phyloP scores from a whole-genome alignment of 2,113 vertebrate genomes.

The Prietella phreatophila region DNA sequence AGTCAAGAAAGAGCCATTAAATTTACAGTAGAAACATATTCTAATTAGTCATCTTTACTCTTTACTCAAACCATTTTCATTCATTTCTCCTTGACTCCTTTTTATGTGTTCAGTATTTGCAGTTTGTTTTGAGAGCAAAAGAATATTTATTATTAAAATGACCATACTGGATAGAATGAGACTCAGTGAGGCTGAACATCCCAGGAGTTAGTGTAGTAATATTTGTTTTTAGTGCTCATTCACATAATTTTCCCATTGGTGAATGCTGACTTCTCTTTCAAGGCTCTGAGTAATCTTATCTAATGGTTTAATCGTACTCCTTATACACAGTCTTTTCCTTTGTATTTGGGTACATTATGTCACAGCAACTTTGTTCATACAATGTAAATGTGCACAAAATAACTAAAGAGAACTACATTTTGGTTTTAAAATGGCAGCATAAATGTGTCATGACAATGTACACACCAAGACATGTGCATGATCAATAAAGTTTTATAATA shows the following conservation, averaged over 20 bases:
- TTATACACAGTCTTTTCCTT: neutral
- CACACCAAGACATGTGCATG: neutral
- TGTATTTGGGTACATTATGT: neutral
- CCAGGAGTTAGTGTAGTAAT: neutral
- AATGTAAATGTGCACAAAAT: neutral
- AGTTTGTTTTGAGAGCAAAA: conserved; percentile 7
- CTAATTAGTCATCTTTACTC: neutral
- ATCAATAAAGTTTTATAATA: neutral
- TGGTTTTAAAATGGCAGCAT: neutral
- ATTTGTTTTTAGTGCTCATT: neutral
- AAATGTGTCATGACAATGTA: neutral
- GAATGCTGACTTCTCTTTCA: neutral
- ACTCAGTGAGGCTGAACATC: conserved; percentile 16
- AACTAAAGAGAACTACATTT: neutral
- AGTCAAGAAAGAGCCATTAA: neutral
- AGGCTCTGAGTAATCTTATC: neutral
- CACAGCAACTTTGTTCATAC: neutral
- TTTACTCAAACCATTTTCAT: neutral
- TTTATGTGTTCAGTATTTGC: neutral
- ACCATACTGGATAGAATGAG: conserved; percentile 24
- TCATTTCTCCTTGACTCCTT: neutral
- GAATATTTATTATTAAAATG: conserved; percentile 29
- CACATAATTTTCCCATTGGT: neutral
- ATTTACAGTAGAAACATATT: neutral
- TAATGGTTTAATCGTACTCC: neutral